Percentiles rank a stretch among this genome's conserved stretches.
Conservation (phyloP, 2,797 vertebrate genomes). For the Spheniscus humboldti region DNA sequence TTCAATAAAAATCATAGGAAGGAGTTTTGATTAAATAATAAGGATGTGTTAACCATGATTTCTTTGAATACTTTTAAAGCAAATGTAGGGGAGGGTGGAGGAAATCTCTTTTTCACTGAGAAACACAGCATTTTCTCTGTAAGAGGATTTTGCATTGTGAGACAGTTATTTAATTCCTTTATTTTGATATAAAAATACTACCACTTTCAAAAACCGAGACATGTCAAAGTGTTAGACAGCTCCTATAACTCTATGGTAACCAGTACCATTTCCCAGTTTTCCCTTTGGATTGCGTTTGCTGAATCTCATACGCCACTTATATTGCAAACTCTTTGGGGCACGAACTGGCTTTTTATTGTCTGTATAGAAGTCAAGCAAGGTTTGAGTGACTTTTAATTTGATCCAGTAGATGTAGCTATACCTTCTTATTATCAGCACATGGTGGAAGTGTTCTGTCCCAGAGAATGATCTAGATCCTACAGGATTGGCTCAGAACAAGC, state of each 20-base stretch:
- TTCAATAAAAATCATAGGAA: conserved; percentile 29
- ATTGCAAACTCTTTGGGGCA: not conserved
- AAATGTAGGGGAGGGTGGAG: not conserved
- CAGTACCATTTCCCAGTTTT: not conserved
- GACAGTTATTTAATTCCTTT: not conserved
- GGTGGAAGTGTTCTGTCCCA: not conserved
- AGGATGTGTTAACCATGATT: not conserved
- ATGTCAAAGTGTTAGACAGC: not conserved
- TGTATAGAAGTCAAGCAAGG: not conserved
- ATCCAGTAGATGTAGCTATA: fast-evolving
- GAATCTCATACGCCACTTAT: too few relatives aligned
- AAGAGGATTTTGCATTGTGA: not conserved
- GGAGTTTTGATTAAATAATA: conserved; percentile 7
- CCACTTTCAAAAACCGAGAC: not conserved
- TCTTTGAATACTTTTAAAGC: not conserved
- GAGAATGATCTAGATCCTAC: not conserved
- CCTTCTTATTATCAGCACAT: not conserved
- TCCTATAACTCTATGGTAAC: not conserved
- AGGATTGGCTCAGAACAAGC: not conserved
- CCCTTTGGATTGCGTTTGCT: not conserved
- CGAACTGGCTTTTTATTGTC: not conserved
- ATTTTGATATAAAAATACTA: not conserved
- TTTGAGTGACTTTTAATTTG: not conserved
- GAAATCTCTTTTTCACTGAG: not conserved
- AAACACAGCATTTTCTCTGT: not conserved